These are phyloP conservation scores for Sthenelais limicola DNA, from an alignment of 2,888 invertebrate genomes.

Conservation along the genomic window DNA sequence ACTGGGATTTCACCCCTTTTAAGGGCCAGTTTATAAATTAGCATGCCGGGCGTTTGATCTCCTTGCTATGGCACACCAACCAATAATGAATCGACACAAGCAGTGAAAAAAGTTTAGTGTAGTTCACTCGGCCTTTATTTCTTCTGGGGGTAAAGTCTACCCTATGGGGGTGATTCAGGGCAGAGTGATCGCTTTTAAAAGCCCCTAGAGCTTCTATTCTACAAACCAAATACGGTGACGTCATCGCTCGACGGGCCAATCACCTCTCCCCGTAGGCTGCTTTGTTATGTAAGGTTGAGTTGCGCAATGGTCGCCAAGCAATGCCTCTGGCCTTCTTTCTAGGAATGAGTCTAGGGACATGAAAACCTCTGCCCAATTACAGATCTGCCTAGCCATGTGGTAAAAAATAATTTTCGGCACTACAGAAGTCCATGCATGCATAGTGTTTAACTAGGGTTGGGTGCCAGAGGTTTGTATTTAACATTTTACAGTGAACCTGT, in stretches of 20 bases:
- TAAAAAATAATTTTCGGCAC: slow-evolving; percentile 8
- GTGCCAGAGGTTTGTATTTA: too few relatives aligned
- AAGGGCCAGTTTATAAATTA: slow-evolving; percentile 35
- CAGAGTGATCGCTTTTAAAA: slow-evolving; percentile 3
- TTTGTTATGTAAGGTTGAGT: slow-evolving; percentile 23
- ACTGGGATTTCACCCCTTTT: slow-evolving; percentile 35
- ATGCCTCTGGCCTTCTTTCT: slow-evolving; percentile 4
- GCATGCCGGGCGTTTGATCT: slow-evolving; percentile 30
- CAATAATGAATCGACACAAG: slow-evolving; percentile 22
- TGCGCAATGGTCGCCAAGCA: slow-evolving; percentile 4
- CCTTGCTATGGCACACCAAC: slow-evolving; percentile 14
- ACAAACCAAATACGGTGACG: slow-evolving; percentile 21
- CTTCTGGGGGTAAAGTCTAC: background rate
- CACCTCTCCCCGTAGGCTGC: background rate
- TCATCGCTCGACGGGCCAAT: slow-evolving; percentile 28
- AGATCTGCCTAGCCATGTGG: background rate
- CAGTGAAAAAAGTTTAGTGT: slow-evolving; percentile 29
- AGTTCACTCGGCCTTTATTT: slow-evolving; percentile 11
- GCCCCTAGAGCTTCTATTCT: slow-evolving; percentile 28
- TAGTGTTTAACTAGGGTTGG: too few relatives aligned
- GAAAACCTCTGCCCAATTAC: slow-evolving; percentile 21
- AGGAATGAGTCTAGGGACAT: slow-evolving; percentile 28
- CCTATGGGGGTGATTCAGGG: slow-evolving; percentile 24
- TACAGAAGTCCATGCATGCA: background rate
- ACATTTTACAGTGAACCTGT: too few relatives aligned